Conservation (phyloP, 1,140 invertebrate genomes). For the Gonioctena quinquepunctata region DNA sequence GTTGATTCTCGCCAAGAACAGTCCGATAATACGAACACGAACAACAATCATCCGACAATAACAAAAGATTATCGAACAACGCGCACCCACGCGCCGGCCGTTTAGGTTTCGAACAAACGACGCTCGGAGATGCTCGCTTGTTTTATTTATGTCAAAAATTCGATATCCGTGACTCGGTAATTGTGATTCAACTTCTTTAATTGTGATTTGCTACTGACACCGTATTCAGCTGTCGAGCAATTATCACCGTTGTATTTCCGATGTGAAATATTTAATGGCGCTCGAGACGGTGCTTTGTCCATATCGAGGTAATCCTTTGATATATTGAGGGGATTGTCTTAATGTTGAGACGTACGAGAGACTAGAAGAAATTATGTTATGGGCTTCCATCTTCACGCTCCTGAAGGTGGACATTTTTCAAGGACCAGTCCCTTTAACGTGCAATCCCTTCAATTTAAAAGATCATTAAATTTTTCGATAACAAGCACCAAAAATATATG, state of each 20-base stretch:
- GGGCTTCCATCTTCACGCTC: too few relatives aligned
- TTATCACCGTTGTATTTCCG: neutral
- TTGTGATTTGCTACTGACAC: conserved; percentile 9
- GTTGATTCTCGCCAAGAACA: neutral
- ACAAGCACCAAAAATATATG: too few relatives aligned
- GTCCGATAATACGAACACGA: neutral
- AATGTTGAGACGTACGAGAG: neutral
- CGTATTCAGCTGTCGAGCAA: neutral
- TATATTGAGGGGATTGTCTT: neutral
- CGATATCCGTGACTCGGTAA: neutral
- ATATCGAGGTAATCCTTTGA: neutral
- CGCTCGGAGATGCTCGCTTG: neutral
- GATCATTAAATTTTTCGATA: too few relatives aligned
- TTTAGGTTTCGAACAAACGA: neutral
- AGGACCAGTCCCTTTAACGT: too few relatives aligned
- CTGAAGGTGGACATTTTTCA: too few relatives aligned
- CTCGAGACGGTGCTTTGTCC: neutral
- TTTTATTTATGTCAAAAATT: neutral
- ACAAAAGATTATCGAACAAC: conserved; percentile 3
- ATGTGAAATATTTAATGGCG: neutral
- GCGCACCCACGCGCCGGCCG: neutral
- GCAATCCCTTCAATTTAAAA: too few relatives aligned
- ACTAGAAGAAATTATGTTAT: neutral
- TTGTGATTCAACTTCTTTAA: conserved; percentile 5
- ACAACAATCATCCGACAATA: neutral